phyloP scores from a whole-genome alignment of 2,888 invertebrate species.

The Ophioninae sp. region DNA sequence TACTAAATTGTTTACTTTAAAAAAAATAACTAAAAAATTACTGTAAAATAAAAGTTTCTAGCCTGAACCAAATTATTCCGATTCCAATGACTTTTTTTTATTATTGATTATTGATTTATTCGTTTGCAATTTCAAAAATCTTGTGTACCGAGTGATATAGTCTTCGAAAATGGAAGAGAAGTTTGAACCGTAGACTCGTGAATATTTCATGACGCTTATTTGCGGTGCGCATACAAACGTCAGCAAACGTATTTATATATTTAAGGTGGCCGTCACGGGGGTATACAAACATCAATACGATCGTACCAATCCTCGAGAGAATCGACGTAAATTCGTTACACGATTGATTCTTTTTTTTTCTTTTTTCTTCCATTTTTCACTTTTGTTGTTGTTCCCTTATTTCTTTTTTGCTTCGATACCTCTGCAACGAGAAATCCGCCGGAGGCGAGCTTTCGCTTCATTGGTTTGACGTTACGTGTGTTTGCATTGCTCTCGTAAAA shows the following conservation, averaged over 20 bases:
- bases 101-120: neutral
- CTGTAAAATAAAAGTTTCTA: neutral
- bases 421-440: slow-evolving; percentile 12
- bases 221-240: neutral
- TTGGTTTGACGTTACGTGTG: neutral
- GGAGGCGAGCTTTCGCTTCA: neutral
- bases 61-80: neutral
- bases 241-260: neutral
- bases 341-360: slow-evolving; percentile 33
- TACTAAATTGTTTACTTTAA: neutral
- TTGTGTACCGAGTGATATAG: neutral
- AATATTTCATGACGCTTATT: slow-evolving; percentile 49
- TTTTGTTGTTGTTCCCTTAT: slow-evolving; percentile 6
- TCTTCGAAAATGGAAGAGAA: slow-evolving; percentile 23
- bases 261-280: neutral
- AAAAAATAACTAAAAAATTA: neutral
- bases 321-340: slow-evolving; percentile 41
- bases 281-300: slow-evolving; percentile 34
- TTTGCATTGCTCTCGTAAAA: neutral
- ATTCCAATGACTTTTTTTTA: neutral
- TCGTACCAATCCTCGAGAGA: slow-evolving; percentile 28
- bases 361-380: slow-evolving; percentile 29
- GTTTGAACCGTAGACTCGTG: slow-evolving; percentile 26
- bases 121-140: neutral
- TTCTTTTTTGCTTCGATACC: neutral